Base-by-base conservation (phyloP, 2,888 invertebrate genomes). In the Dolomedes plantarius region DNA sequence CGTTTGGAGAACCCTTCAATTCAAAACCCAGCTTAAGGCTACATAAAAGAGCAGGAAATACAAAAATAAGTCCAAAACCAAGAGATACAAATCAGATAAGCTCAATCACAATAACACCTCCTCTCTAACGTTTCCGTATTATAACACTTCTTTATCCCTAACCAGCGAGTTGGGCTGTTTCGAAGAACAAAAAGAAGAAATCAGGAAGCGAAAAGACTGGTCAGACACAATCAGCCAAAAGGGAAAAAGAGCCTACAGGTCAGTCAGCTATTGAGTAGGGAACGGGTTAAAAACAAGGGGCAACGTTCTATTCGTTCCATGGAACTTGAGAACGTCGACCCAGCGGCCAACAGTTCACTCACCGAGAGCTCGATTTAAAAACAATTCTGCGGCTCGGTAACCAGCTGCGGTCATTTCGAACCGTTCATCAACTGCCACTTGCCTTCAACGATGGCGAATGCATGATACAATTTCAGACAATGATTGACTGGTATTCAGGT, bases 201-300 rank as follows among this genome's bases (percentile, higher is more conserved):
- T 56, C 56, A 56, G 56, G 56, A 56, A 56, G 56, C 56, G 56
- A 23, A 56, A n/a, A 56, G 56, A 56, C 23, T 56, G 56, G 56
- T 23, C 56, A 56, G 19, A 56, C 56, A 56, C 56, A 56, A 56
- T 56, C 19, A 56, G 23, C 16, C 1, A 23, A 23, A 23, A 56
- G 56, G 16, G 56, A 46, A 13, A 46, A 23, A 56, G 56, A 23
- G 23, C 23, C 56, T 19, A 23, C 56, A 56, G 56, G 56, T 56
- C 19, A 56, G 13, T 56, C 16, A 56, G 56, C 56, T 56, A 56
- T 56, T 56, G 56, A 56, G 56, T 23, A 23, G 23, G 23, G 56
- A 56, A 56, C 56, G 56, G 56, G 56, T 56, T 56, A 56, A 56
- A 46, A 56, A 23, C 19, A 16, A 3, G 56, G 56, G 56, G 56